Evolutionary conservation across 92 coral and sea anemone genomes (phyloP).

Genomic region (Palythoa grandis): DNA sequence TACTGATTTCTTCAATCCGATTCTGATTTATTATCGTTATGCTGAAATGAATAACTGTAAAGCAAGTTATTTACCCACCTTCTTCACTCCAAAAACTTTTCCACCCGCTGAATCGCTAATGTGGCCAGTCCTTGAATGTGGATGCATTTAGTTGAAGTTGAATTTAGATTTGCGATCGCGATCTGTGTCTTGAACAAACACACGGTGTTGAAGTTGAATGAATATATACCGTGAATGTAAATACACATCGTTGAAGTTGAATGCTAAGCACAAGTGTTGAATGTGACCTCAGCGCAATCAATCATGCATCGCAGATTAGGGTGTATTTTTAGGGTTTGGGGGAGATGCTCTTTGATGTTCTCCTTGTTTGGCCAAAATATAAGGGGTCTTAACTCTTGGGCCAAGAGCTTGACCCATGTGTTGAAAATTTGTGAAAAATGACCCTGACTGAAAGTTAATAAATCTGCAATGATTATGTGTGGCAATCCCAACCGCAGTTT

Average conservation of each 20-base stretch:
- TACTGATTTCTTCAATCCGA: too few species aligned
- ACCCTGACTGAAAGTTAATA: constrained; percentile 23
- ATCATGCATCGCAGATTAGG: constrained; percentile 57
- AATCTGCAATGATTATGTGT: constrained; percentile 57
- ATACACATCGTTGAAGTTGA: too few species aligned
- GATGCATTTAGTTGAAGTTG: too few species aligned
- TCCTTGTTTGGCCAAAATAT: constrained; percentile 58
- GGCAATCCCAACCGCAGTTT: constrained; percentile 43
- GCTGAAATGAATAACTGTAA: too few species aligned
- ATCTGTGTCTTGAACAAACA: constrained; percentile 58
- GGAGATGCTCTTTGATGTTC: constrained; percentile 46
- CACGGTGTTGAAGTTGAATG: too few species aligned
- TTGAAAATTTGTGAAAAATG: constrained; percentile 56
- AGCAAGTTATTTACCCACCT: too few species aligned
- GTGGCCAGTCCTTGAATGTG: too few species aligned
- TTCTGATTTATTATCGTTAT: neutral
- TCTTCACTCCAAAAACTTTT: too few species aligned
- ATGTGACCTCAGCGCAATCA: constrained; percentile 69
- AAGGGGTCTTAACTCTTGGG: constrained; percentile 55
- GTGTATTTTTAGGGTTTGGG: constrained; percentile 32
- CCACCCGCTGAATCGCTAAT: too few species aligned
- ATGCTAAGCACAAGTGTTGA: too few species aligned
- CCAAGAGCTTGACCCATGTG: constrained; percentile 69
- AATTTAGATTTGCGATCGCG: too few species aligned
- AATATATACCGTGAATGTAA: too few species aligned